These are phyloP conservation scores for Pelvicachromis taeniatus DNA, from an alignment of 2,113 vertebrate genomes.

Conservation along the genomic window DNA sequence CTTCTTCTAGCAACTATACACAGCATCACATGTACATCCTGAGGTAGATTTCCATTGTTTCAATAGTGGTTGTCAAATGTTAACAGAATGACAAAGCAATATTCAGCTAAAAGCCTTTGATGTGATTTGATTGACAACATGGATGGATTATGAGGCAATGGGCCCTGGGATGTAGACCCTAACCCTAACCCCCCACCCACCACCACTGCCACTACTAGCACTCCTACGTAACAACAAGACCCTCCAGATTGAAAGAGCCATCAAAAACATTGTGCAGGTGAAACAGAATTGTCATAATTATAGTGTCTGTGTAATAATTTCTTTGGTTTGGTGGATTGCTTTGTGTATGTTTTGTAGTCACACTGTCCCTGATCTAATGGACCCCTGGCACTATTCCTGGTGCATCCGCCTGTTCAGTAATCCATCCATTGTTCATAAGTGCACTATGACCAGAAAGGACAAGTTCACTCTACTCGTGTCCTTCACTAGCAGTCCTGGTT, in stretches of 20 bases:
- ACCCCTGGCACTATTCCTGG: neutral
- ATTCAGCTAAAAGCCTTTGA: slow-evolving; percentile 13
- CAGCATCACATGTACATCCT: slow-evolving; percentile 60
- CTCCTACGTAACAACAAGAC: neutral
- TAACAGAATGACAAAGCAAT: slow-evolving; percentile 52
- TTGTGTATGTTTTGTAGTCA: neutral
- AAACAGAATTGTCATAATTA: neutral
- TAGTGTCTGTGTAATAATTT: neutral
- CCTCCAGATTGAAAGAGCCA: neutral
- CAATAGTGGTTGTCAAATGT: slow-evolving; percentile 69
- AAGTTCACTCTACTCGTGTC: slow-evolving; percentile 1
- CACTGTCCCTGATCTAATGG: neutral
- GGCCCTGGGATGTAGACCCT: neutral
- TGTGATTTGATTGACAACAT: slow-evolving; percentile 7
- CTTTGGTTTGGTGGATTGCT: neutral
- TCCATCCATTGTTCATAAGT: slow-evolving; percentile 16
- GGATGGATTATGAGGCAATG: neutral
- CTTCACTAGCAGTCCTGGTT: slow-evolving; percentile 76
- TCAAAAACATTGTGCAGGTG: neutral
- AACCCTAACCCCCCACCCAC: neutral
- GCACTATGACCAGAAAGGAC: slow-evolving; percentile 31
- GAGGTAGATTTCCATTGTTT: slow-evolving; percentile 88
- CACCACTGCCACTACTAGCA: neutral
- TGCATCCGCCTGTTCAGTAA: neutral
- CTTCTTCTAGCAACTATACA: slow-evolving; percentile 39